Conservation (phyloP, 2,797 vertebrate species). For the Todus mexicanus region DNA sequence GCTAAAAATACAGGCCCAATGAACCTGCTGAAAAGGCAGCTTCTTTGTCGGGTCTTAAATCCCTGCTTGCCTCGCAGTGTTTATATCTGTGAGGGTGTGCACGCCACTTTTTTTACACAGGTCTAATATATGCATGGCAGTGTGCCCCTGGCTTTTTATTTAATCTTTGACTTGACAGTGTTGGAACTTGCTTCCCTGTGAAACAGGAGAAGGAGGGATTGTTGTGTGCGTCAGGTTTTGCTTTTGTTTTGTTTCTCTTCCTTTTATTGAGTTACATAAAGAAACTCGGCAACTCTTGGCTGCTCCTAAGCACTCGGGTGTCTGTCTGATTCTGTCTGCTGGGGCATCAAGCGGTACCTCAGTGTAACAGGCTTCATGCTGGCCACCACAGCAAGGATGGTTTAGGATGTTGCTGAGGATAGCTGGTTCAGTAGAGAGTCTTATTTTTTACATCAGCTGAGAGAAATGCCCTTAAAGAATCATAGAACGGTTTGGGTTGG, state of each 20-base stretch:
- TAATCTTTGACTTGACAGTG: constrained; percentile 22
- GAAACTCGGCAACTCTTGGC: neutral
- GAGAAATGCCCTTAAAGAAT: neutral
- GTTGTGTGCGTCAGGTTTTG: neutral
- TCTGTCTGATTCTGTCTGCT: neutral
- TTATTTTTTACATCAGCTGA: neutral
- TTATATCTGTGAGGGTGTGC: neutral
- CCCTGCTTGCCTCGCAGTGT: neutral
- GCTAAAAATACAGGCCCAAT: neutral
- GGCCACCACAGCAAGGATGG: neutral
- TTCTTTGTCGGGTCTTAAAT: neutral
- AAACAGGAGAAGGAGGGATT: neutral
- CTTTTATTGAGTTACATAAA: constrained; percentile 4
- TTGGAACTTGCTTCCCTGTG: constrained; percentile 35
- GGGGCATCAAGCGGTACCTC: neutral
- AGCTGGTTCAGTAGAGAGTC: neutral
- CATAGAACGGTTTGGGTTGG: neutral
- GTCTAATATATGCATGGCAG: neutral
- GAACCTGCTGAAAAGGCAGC: neutral
- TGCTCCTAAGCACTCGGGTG: neutral
- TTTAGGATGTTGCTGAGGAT: neutral
- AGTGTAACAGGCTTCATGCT: neutral
- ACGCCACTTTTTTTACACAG: neutral
- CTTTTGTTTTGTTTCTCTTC: neutral
- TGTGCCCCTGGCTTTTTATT: neutral